phyloP scores from a whole-genome alignment of 2,888 invertebrate species.

The Pinctada fucata region DNA sequence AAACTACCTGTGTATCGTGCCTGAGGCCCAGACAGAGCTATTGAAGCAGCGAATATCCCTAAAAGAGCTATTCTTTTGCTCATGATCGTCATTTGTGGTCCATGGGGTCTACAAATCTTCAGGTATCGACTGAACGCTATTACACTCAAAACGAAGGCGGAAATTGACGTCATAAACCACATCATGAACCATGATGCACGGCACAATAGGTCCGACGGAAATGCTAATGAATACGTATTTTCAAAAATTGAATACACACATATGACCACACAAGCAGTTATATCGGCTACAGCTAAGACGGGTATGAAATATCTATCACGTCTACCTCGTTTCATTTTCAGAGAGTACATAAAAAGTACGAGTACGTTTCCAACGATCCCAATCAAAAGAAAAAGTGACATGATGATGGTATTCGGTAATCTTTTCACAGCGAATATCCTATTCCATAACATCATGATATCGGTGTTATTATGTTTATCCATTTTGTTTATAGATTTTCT shows the following conservation, averaged over 20 bases:
- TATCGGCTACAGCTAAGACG: conserved; percentile 8
- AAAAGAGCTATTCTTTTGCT: conserved; percentile 9
- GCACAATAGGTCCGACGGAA: conserved; percentile 11
- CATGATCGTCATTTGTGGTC: conserved; percentile 5
- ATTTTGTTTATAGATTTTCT: neutral
- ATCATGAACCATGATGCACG: conserved; percentile 11
- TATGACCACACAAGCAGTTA: conserved; percentile 13
- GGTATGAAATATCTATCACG: conserved; percentile 20
- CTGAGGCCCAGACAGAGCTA: neutral
- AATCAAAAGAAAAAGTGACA: conserved; percentile 2
- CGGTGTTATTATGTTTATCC: neutral
- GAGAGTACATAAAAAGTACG: conserved; percentile 7
- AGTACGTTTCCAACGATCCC: conserved; percentile 15
- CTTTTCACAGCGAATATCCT: neutral
- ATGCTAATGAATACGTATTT: conserved; percentile 3
- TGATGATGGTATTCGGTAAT: conserved; percentile 15
- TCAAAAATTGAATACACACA: conserved; percentile 5
- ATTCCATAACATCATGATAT: neutral
- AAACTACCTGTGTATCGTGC: neutral
- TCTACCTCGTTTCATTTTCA: neutral
- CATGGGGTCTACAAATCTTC: conserved; percentile 19
- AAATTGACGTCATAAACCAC: conserved; percentile 9
- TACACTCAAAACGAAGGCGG: neutral
- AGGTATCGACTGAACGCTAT: conserved; percentile 7
- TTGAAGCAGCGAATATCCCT: neutral